Evolutionary conservation across 2,888 invertebrate genomes (phyloP).

Genomic region (Cataglyphis rosenhaueri): DNA sequence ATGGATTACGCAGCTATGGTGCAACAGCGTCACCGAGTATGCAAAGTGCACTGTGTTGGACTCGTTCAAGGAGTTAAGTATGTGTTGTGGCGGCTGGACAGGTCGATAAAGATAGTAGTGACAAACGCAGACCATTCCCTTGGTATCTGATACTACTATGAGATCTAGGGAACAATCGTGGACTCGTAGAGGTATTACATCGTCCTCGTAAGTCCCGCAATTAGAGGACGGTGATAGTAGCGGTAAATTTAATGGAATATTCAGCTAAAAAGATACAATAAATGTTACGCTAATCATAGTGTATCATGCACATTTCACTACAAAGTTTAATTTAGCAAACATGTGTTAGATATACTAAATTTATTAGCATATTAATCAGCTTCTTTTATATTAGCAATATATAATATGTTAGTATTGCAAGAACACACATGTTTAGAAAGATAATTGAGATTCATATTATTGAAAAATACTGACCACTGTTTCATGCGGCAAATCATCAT

Average conservation of each 20-base stretch:
- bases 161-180: conserved; percentile 94
- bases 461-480: conserved; percentile 89
- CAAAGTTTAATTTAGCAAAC: conserved; percentile 4
- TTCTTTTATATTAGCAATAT: neutral
- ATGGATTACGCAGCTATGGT: conserved; percentile 94
- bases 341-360: conserved; percentile 8
- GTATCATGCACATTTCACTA: conserved; percentile 10
- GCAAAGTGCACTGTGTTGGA: conserved; percentile 92
- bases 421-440: neutral
- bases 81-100: conserved; percentile 85
- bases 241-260: conserved; percentile 93
- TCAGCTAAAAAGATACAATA: conserved; percentile 88
- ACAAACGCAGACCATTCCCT: conserved; percentile 91
- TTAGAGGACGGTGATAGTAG: conserved; percentile 88
- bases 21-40: conserved; percentile 93
- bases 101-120: conserved; percentile 95
- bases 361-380: conserved; percentile 10
- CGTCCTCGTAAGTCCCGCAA: conserved; percentile 92
- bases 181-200: conserved; percentile 92
- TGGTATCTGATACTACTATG: conserved; percentile 91
- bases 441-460: neutral
- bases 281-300: conserved; percentile 23
- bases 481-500: conserved; percentile 94
- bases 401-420: conserved; percentile 2
- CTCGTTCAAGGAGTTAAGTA: conserved; percentile 85